Percentiles rank a stretch among this genome's conserved stretches.
Evolutionary conservation across 2,113 vertebrate genomes (phyloP).

Genomic region (Pogonocichla stellata): DNA sequence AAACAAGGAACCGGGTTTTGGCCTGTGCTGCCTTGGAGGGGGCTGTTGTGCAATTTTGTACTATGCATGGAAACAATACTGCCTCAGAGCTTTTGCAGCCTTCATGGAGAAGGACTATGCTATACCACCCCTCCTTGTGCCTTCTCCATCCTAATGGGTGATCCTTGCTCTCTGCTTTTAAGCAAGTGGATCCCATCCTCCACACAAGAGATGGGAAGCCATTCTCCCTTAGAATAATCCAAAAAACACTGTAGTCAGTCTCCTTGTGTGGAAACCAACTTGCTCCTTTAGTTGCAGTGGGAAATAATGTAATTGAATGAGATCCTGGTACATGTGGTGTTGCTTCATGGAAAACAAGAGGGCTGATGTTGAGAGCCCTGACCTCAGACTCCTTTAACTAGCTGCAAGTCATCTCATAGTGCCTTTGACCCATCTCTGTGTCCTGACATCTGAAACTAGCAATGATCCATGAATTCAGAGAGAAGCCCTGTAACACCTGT

Average conservation of each 20-base stretch:
- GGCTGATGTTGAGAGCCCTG: constrained; percentile 20
- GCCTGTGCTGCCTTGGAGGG: neutral
- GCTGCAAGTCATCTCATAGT: constrained; percentile 14
- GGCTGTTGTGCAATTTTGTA: neutral
- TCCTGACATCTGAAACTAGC: constrained; percentile 49
- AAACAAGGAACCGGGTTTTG: neutral
- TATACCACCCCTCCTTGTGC: neutral
- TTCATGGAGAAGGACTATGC: neutral
- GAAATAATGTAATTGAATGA: neutral
- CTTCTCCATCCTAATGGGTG: neutral
- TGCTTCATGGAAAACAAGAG: constrained; percentile 14
- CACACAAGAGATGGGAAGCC: neutral
- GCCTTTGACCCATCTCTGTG: constrained; percentile 43
- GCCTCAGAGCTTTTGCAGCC: neutral
- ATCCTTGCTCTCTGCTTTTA: neutral
- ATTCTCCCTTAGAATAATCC: neutral
- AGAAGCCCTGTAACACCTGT: constrained; percentile 33
- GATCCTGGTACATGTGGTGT: constrained; percentile 24
- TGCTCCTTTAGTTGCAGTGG: neutral
- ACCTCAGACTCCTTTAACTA: constrained; percentile 26
- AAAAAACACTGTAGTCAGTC: neutral
- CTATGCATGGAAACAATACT: neutral
- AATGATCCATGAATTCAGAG: constrained; percentile 16
- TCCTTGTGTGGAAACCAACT: neutral
- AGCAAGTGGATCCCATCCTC: neutral